Evolutionary conservation across 2,113 vertebrate species (phyloP).

Genomic region (Cottus gobio): DNA sequence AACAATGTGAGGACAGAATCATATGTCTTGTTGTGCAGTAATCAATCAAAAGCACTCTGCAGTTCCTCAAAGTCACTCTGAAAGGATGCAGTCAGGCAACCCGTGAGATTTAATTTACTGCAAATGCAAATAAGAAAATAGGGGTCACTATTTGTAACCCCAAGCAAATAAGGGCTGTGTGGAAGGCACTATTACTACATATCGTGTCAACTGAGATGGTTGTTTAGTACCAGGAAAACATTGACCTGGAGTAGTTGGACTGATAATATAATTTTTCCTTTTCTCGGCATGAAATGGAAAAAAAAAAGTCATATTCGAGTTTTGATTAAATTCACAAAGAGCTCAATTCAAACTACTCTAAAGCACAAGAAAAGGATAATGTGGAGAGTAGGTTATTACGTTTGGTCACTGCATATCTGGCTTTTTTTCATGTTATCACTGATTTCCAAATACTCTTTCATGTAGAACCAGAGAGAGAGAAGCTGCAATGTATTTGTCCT

Average conservation of each 20-base stretch:
- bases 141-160: conserved; percentile 39
- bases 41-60: conserved; percentile 39
- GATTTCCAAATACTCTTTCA: conserved; percentile 43
- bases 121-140: conserved; percentile 40
- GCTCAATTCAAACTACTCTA: conserved; percentile 6
- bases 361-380: neutral
- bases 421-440: neutral
- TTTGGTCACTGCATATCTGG: neutral
- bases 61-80: conserved; percentile 33
- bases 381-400: neutral
- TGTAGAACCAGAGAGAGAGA: conserved; percentile 42
- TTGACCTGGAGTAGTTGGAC: neutral
- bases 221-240: neutral
- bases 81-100: conserved; percentile 28
- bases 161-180: conserved; percentile 7
- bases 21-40: conserved; percentile 28
- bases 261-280: conserved; percentile 15
- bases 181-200: conserved; percentile 1
- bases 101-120: conserved; percentile 45
- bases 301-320: conserved; percentile 18
- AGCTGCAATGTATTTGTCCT: conserved; percentile 36
- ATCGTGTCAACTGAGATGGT: neutral
- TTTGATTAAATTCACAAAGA: conserved; percentile 37
- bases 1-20: neutral
- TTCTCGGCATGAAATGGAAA: conserved; percentile 16